Evolutionary conservation across 1,140 invertebrate species (phyloP).

Genomic region (Polypedilum pembai): DNA sequence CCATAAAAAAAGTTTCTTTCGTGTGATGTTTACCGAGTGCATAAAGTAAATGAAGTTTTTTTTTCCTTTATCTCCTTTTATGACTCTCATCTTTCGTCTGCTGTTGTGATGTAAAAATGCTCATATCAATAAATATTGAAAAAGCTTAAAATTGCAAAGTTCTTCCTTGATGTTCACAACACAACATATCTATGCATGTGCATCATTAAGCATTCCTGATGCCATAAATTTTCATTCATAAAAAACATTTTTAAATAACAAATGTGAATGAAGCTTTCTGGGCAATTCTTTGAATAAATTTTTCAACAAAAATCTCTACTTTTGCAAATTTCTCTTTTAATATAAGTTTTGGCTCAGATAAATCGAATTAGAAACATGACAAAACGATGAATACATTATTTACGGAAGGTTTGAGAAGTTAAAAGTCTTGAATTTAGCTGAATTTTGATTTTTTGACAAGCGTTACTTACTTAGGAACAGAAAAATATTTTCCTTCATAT

Average conservation of each 20-base stretch:
- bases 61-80: neutral
- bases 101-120: neutral
- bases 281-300: too few species aligned
- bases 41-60: slow-evolving; percentile 20
- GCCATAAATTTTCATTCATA: slow-evolving; percentile 13
- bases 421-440: too few species aligned
- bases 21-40: slow-evolving; percentile 4
- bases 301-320: too few species aligned
- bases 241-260: neutral
- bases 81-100: neutral
- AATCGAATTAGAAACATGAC: too few species aligned
- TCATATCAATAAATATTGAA: slow-evolving; percentile 10
- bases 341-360: too few species aligned
- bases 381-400: too few species aligned
- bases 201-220: slow-evolving; percentile 5
- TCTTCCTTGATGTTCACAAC: neutral
- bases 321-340: too few species aligned
- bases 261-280: too few species aligned
- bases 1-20: neutral
- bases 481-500: too few species aligned
- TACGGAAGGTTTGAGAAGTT: too few species aligned
- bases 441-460: too few species aligned
- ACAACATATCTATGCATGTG: slow-evolving; percentile 2
- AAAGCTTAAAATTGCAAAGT: neutral
- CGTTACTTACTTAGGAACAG: too few species aligned